Percentiles rank a stretch among this genome's conserved stretches.
Evolutionary conservation across 2,888 invertebrate genomes (phyloP).

Genomic region (Napeogenes inachia): DNA sequence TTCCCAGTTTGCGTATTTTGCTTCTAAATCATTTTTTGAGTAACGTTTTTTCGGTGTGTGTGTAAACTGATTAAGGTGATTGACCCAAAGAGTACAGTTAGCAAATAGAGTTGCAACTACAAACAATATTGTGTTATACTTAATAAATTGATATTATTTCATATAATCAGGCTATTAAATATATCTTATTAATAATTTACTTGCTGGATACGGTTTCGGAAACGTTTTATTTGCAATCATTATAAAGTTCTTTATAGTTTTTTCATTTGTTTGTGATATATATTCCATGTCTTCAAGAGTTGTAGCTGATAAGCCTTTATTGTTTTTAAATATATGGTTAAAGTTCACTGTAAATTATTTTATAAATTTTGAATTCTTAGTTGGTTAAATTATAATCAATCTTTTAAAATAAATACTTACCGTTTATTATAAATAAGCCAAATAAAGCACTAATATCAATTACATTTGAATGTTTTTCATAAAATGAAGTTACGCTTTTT

Average conservation of each 20-base stretch:
- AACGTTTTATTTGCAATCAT: too few relatives aligned
- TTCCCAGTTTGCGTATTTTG: too few relatives aligned
- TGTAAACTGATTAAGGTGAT: background rate
- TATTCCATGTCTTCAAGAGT: background rate
- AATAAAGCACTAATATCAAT: background rate
- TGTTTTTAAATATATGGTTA: background rate
- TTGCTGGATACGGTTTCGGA: too few relatives aligned
- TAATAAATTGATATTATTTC: too few relatives aligned
- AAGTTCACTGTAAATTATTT: too few relatives aligned
- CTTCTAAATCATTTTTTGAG: background rate
- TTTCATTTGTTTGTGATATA: background rate
- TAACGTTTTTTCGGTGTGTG: too few relatives aligned
- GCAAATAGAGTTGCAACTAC: slow-evolving; percentile 5
- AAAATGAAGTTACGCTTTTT: background rate
- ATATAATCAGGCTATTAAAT: too few relatives aligned
- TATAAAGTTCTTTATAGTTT: background rate
- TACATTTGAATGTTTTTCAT: background rate
- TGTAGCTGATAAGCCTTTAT: background rate
- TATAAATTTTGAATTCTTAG: too few relatives aligned
- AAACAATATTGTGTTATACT: background rate
- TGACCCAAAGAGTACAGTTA: background rate
- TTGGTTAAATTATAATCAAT: too few relatives aligned
- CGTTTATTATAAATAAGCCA: slow-evolving; percentile 7
- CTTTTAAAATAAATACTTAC: background rate
- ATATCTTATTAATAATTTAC: too few relatives aligned